A percentile compares a stretch with the other conserved stretches of the same genome.
These are phyloP conservation scores for Vanessa tameamea DNA, from an alignment of 1,140 invertebrate genomes.

Conservation along the genomic window DNA sequence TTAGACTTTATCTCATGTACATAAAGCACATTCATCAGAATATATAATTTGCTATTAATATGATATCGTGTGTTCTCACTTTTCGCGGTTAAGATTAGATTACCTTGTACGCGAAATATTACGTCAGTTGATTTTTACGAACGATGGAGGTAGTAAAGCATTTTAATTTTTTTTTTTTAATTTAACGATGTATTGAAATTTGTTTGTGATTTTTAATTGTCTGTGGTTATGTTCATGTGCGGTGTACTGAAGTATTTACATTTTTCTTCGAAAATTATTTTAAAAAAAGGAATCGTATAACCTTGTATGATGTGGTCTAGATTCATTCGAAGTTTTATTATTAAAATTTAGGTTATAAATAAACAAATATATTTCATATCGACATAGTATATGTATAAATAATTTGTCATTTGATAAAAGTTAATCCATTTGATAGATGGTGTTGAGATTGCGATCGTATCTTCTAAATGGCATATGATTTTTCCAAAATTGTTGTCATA, in stretches of 20 bases:
- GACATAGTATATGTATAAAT: not conserved
- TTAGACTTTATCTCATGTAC: not conserved
- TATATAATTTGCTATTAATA: not conserved
- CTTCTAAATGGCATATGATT: not conserved
- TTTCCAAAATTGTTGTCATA: not conserved
- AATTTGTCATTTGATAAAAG: not conserved
- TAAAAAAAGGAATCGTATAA: no score
- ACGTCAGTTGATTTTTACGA: constrained; percentile 16
- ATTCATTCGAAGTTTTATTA: no score
- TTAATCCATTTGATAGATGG: not conserved
- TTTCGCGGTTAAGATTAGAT: constrained; percentile 30
- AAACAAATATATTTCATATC: no score
- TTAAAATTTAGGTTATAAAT: no score
- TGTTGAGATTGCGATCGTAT: not conserved
- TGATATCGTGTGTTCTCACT: constrained; percentile 8
- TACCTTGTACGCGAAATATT: constrained; percentile 14
- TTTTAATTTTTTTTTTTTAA: not conserved
- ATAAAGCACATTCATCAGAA: not conserved
- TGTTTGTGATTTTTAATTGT: not conserved
- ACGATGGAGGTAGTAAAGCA: constrained; percentile 14
- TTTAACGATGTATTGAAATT: not conserved
- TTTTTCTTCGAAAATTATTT: no score
- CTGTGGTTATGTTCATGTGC: not conserved
- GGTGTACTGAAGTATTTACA: no score
- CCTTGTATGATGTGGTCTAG: no score